Evolutionary conservation across 37 sponge, comb jelly and placozoan species (phyloP), one percentile per base, ranked within the genome.

Genomic region (Petrosia ficiformis): DNA sequence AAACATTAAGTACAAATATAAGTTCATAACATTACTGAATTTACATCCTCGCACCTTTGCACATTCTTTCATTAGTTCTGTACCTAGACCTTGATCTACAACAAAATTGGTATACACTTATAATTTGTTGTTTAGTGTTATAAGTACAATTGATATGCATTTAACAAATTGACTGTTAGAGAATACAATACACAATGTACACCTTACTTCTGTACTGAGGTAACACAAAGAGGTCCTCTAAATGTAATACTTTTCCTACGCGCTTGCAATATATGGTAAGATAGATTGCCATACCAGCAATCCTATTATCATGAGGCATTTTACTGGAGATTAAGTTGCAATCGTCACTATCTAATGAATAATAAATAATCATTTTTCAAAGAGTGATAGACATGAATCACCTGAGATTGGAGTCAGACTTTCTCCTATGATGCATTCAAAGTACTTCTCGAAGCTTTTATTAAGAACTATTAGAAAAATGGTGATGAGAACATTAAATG

Each of bases 11-110:
- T 48, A 19, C n/a, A 48, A 14, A 48, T 19, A 48, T 14, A 48
- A 14, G 14, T 48, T 48, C 54, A 48, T 48, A 19, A 14, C 14
- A 14, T 14, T 48, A n/a, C n/a, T n/a, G n/a, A n/a, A n/a, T n/a
- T 14, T 14, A 48, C 14, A 19, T 48, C 54, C 14, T 14, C 14
- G 8, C 14, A 48, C 54, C 14, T 48, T 48, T 8, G 54, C 54
- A 48, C 54, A 48, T 48, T 48, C 54, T 48, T 14, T 48, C 54
- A 48, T 48, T 48, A 48, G 54, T 48, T 48, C 54, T 48, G 54
- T 48, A 19, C 54, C 54, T 19, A 48, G 14, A 19, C 54, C 54
- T 19, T 14, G 54, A 8, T 48, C 54, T 48, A 48, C 14, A n/a
- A 14, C 54, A 48, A 48, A 48, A 14, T 48, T 48, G 14, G 14